Evolutionary conservation across 2,797 vertebrate species (phyloP).

Genomic region (Diplodus puntazzo): DNA sequence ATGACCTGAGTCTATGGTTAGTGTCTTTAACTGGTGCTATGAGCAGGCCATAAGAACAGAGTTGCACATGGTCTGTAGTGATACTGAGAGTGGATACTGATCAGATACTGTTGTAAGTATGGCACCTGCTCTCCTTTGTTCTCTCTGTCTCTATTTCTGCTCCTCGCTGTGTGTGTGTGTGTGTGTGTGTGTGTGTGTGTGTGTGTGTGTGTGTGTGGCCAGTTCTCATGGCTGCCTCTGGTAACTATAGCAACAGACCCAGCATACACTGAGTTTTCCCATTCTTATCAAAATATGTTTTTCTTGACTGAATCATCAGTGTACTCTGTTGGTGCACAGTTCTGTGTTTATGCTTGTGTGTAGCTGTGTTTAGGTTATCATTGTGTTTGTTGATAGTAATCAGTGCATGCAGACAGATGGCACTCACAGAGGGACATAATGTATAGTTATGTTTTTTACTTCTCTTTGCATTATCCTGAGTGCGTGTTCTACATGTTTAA

Average conservation of each 20-base stretch:
- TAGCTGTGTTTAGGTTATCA: constrained; percentile 35
- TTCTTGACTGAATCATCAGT: constrained; percentile 15
- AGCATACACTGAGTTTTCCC: constrained; percentile 49
- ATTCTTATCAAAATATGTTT: constrained; percentile 45
- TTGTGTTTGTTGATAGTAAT: constrained; percentile 16
- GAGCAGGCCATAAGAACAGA: not conserved
- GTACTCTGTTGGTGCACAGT: not conserved
- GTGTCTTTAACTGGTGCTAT: not conserved
- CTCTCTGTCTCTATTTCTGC: constrained; percentile 41
- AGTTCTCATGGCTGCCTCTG: constrained; percentile 57
- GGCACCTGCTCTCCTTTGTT: constrained; percentile 64
- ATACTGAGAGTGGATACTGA: constrained; percentile 3
- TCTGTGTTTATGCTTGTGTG: not conserved
- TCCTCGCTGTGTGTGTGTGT: constrained; percentile 33
- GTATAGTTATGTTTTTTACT: not conserved
- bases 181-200: constrained; percentile 34
- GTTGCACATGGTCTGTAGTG: constrained; percentile 6
- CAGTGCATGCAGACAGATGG: not conserved
- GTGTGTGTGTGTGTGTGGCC: constrained; percentile 36
- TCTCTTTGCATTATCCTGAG: not conserved
- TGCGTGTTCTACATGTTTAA: not conserved
- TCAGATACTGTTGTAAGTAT: constrained; percentile 14
- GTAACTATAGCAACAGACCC: constrained; percentile 81
- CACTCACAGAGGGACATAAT: constrained; percentile 1
- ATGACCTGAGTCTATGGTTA: not conserved